Evolutionary conservation across 2,888 invertebrate genomes (phyloP).

Genomic region (Germaria angustata): DNA sequence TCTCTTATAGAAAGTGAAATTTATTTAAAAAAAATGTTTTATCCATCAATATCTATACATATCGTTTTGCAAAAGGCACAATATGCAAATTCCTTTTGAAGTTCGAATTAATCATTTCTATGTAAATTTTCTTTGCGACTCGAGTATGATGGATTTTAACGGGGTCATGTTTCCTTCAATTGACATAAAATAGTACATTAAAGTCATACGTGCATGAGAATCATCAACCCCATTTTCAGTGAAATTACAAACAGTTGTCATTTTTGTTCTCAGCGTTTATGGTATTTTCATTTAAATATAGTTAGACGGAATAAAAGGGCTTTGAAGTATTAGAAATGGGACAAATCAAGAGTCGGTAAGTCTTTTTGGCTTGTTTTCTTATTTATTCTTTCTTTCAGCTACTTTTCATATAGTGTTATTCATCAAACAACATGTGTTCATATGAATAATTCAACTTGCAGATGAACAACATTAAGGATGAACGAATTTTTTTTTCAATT

Average conservation of each 20-base stretch:
- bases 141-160: not conserved
- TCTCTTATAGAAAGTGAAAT: not conserved
- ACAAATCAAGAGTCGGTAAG: not conserved
- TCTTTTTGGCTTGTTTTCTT: not conserved
- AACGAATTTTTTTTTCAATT: too few relatives aligned
- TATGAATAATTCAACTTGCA: slow-evolving; percentile 5
- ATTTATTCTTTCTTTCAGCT: not conserved
- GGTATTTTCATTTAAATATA: not conserved
- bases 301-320: too few relatives aligned
- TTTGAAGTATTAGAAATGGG: not conserved
- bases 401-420: not conserved
- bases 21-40: not conserved
- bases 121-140: not conserved
- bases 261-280: not conserved
- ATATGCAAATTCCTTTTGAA: slow-evolving; percentile 9
- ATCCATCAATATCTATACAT: not conserved
- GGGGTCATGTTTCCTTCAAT: not conserved
- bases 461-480: not conserved
- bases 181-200: not conserved
- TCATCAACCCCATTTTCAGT: not conserved
- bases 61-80: not conserved
- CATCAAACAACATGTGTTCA: not conserved
- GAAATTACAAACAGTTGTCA: not conserved
- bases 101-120: not conserved
- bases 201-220: not conserved